Evolutionary conservation across 2,797 vertebrate genomes (phyloP), one percentile per base, ranked within the genome.

Genomic region (Aphelocoma californica): DNA sequence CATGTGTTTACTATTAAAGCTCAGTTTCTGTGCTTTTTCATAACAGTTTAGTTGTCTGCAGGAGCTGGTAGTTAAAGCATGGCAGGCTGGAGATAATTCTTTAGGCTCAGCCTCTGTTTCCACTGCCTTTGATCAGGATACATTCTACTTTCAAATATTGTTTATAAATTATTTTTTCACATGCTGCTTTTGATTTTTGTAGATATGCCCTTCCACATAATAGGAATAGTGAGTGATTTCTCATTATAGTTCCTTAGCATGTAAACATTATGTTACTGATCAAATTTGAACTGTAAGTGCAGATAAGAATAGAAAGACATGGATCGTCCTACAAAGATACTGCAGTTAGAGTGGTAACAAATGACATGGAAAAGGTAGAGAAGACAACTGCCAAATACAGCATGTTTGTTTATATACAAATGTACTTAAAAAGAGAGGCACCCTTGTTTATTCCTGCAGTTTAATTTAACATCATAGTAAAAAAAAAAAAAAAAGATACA

Each of bases 1-100:
- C 94, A 94, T 89, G 62, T 93, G 86, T 94, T 96, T 93, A 56
- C 54, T 60, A 93, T 93, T 95, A 90, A 88, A 86, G n/a, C 57
- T 85, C 25, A 5, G 15, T 92, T 96, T 95, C 90, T 97, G 86
- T 78, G 90, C 61, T 95, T 85, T 95, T 91, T 95, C 61, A 58
- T 81, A 81, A 54, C 45, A 65, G 48, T 87, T 93, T 64, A 82
- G 86, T 88, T 93, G 79, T 94, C 91, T 94, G 75, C 79, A 91
- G 53, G 70, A 90, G 19, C 70, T 81, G 73, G 56, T 86, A 70
- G 62, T 95, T 95, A 73, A 88, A 93, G 71, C 40, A 73, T 67
- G 80, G 67, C 82, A 95, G 47, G 38, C 82, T 93, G 86, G 48
- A 80, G 70, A 36, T 79, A 92, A 84, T 86, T 93, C 73, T 90